Evolutionary conservation across 2,888 invertebrate species (phyloP), one percentile per base, ranked within the genome.

Genomic region (Merodon equestris): DNA sequence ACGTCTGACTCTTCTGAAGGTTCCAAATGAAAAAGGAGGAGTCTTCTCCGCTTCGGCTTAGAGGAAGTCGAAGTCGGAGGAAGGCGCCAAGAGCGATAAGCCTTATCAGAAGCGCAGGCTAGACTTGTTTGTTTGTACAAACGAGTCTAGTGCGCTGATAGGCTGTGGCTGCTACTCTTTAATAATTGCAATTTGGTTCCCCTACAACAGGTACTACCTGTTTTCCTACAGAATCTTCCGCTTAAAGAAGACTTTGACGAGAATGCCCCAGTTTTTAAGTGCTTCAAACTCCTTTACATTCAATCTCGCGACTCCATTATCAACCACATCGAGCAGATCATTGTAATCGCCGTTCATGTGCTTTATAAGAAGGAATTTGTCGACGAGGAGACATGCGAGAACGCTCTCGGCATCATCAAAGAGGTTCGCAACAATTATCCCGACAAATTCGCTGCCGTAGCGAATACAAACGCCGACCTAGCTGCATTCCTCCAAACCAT

Each of bases 201-300:
- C 15, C 86, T 95, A 67, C 91, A 91, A n/a, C 93, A 93, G 87
- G 94, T 95, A 4, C 90, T 95, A 77, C 93, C 94, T 0, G 93
- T 92, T 9, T 92, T 94, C 68, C 87, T 95, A 1, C 91, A 91
- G 83, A 91, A 93, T 86, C 88, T 95, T 67, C 95, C 95, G 0
- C 87, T 95, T 54, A 91, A 92, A 74, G 92, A 93, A 86, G 95
- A 95, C 86, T 91, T 91, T 82, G 92, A 93, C 82, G 95, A 95
- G 86, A 93, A 94, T 84, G 90, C 91, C 58, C 91, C 94, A 7
- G 91, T 95, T 9, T 92, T 93, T 77, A 91, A 91, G 82, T 92
- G 93, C 84, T 90, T 95, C 81, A 89, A 90, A 57, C 88, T 90
- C 10, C 89, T 95, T 10, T 94, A 93, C 84, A 90, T 91, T 83